Percentiles rank a stretch among this genome's conserved stretches.
phyloP scores from a whole-genome alignment of 2,888 invertebrate species.

The Tenthredo amoena region DNA sequence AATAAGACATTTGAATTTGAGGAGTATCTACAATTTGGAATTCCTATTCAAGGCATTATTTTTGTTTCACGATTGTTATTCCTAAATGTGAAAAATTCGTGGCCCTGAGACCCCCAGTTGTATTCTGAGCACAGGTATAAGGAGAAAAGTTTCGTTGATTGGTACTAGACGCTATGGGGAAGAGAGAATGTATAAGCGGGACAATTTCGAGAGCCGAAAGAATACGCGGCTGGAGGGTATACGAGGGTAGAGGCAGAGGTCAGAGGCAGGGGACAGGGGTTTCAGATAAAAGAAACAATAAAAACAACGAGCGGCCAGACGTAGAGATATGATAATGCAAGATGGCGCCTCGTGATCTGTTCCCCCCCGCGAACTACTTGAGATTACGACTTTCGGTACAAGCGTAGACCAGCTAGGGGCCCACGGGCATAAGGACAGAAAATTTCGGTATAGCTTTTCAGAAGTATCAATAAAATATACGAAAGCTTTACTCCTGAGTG shows the following conservation, averaged over 20 bases:
- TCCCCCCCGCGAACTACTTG: slow-evolving; percentile 25
- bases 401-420: neutral
- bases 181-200: slow-evolving; percentile 9
- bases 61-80: neutral
- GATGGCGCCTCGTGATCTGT: slow-evolving; percentile 50
- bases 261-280: neutral
- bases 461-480: neutral
- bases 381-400: slow-evolving; percentile 49
- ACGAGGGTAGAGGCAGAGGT: neutral
- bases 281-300: slow-evolving; percentile 49
- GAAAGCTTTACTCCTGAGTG: neutral
- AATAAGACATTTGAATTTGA: neutral
- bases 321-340: slow-evolving; percentile 50
- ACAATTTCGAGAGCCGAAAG: neutral
- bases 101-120: neutral
- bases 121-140: neutral
- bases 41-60: neutral
- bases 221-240: neutral
- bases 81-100: neutral
- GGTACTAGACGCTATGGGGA: neutral
- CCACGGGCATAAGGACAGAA: neutral
- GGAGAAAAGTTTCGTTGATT: slow-evolving; percentile 24
- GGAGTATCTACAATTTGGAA: neutral
- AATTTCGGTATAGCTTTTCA: neutral
- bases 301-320: slow-evolving; percentile 45